A percentile compares a stretch with the other conserved stretches of the same genome.
Conservation (phyloP, 53 echinoderm and acorn worm species). For the Stichopus horrens region DNA sequence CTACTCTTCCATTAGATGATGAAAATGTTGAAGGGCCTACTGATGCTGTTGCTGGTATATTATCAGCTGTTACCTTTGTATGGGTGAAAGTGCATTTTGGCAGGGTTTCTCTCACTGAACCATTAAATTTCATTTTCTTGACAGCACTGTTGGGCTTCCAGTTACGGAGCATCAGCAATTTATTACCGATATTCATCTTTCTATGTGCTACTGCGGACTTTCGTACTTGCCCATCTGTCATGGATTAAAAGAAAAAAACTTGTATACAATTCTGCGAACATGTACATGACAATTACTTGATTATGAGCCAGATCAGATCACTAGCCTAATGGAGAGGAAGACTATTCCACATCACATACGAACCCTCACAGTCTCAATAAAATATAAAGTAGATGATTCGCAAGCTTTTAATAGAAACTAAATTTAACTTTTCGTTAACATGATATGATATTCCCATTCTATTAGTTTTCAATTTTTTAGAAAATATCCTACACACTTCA, state of each 20-base stretch:
- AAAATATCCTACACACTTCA: no score
- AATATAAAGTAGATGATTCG: no score
- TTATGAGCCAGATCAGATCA: no score
- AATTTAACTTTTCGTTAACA: no score
- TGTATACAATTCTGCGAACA: no score
- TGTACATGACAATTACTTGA: no score
- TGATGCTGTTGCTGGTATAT: background rate
- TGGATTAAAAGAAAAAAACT: background rate
- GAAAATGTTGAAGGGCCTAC: background rate
- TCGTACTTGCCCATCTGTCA: background rate
- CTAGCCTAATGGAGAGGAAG: no score
- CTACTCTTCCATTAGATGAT: background rate
- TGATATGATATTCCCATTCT: no score
- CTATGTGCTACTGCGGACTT: background rate
- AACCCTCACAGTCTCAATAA: no score
- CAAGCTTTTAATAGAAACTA: no score
- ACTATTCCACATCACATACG: no score
- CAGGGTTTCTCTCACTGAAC: background rate
- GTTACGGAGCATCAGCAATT: background rate
- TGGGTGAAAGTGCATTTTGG: background rate
- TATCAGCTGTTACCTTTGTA: background rate
- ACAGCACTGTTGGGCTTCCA: background rate
- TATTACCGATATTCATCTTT: background rate
- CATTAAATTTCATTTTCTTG: background rate
- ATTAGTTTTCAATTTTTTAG: no score